Conservation (phyloP, 2,113 vertebrate genomes). For the Promerops cafer region DNA sequence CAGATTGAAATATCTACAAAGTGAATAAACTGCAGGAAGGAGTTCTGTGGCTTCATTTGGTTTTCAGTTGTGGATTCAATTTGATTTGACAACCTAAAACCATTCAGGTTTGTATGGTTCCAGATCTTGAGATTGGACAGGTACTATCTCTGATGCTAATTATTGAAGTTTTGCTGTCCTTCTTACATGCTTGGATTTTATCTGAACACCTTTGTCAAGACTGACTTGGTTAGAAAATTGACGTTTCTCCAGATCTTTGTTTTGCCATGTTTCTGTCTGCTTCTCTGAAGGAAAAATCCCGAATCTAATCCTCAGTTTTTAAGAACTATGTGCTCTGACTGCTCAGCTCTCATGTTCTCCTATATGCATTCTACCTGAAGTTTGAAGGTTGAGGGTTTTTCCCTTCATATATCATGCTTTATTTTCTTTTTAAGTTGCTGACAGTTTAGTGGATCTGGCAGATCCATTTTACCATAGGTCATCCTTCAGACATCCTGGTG, state of each 20-base stretch:
- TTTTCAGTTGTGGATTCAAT: background rate
- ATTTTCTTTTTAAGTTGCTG: background rate
- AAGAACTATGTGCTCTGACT: background rate
- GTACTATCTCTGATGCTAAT: background rate
- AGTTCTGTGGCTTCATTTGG: background rate
- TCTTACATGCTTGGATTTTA: background rate
- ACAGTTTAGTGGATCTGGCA: background rate
- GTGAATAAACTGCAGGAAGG: background rate
- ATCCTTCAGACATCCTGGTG: background rate
- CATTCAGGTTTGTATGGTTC: background rate
- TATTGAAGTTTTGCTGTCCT: background rate
- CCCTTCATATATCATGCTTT: background rate
- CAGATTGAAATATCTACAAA: background rate
- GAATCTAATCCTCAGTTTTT: background rate
- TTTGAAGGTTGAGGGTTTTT: background rate
- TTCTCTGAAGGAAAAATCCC: background rate
- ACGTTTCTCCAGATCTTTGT: background rate
- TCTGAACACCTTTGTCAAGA: background rate
- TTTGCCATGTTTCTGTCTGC: background rate
- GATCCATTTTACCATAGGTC: background rate
- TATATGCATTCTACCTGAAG: background rate
- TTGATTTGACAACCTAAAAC: background rate
- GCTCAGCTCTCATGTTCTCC: background rate
- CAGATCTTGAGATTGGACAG: background rate
- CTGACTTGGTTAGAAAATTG: background rate